Evolutionary conservation across 2,888 invertebrate species (phyloP), one percentile per base, ranked within the genome.

Genomic region (Arctia plantaginis): DNA sequence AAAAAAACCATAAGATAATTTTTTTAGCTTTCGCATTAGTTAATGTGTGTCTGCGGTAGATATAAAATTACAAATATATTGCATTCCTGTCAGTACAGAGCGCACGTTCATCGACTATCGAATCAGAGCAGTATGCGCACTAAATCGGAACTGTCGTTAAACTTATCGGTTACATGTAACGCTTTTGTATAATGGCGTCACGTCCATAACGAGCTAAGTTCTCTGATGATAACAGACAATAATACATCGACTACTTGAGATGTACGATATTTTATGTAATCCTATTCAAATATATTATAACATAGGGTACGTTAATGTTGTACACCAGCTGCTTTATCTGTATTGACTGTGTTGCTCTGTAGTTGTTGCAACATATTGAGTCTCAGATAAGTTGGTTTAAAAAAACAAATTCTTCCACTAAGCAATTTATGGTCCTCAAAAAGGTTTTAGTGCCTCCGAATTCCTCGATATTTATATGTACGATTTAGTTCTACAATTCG

Each of bases 101-200:
- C 76, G 78, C 86, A 87, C 89, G 87, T 87, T 83, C 81, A 74
- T 73, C 79, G 80, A 80, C 85, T 85, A 89, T 88, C 87, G 85
- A 86, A 88, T 86, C 85, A 80, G 74, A 77, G 79, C 81, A n/a
- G n/a, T 81, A 83, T 82, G 81, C 80, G 69, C 85, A 86, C 80
- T 89, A 88, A 89, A 91, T 90, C 86, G 88, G 86, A 88, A 90
- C 86, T 89, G 90, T 89, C 89, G 87, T 90, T 91, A 90, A 84
- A 86, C 87, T 90, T 91, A 92, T 92, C 90, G 86, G 86, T 84
- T 85, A 86, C 88, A 87, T 86, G 87, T 88, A 86, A 88, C 84
- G 86, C 84, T 82, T 72, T 85, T 85, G 82, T 82, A 82, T 79
- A 80, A 81, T 85, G 87, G 87, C 83, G 83, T 86, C 86, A 85